Conservation (phyloP, 2,797 vertebrate genomes). For the Dryobates pubescens region DNA sequence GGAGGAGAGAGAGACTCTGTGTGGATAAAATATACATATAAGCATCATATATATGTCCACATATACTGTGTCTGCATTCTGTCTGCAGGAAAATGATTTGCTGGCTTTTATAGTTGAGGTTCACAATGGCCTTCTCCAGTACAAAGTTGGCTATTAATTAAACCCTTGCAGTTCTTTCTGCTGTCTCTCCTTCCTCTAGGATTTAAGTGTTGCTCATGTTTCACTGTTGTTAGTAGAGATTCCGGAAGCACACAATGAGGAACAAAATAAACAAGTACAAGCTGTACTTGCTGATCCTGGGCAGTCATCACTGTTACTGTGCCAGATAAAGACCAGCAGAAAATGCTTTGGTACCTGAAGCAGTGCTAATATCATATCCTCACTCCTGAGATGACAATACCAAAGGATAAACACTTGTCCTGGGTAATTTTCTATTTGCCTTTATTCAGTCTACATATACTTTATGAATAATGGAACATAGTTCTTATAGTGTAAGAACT, state of each 20-base stretch:
- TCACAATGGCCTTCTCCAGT: neutral
- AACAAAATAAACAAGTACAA: neutral
- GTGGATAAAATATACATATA: neutral
- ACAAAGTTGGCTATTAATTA: neutral
- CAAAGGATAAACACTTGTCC: neutral
- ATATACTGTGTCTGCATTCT: accelerated
- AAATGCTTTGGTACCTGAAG: neutral
- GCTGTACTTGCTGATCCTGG: neutral
- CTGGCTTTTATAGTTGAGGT: neutral
- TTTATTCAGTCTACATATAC: neutral
- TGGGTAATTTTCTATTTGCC: neutral
- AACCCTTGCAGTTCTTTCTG: neutral
- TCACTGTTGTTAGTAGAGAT: neutral
- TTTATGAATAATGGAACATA: neutral
- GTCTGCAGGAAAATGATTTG: neutral
- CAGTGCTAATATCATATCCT: neutral
- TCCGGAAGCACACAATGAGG: neutral
- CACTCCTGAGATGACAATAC: neutral
- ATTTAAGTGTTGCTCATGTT: neutral
- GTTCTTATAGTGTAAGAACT: neutral
- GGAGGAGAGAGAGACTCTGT: neutral
- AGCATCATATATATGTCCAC: neutral
- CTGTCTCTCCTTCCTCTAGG: neutral
- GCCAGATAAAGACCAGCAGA: neutral
- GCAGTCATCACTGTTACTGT: neutral